phyloP scores from a whole-genome alignment of 2,797 vertebrate species.

The Anguilla anguilla region DNA sequence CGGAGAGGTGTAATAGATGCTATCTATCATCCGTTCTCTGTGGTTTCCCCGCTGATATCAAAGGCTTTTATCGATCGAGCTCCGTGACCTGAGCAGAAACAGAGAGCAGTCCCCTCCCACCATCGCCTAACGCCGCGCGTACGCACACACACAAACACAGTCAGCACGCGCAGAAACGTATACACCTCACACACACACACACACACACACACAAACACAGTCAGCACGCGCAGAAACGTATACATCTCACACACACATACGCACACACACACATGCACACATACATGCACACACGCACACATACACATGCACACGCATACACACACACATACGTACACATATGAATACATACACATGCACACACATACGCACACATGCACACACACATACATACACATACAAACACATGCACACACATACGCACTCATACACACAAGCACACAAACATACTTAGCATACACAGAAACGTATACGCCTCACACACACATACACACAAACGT shows the following conservation, averaged over 20 bases:
- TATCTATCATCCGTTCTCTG: constrained; percentile 8
- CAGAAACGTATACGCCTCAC: background rate
- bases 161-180: background rate
- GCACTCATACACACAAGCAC: background rate
- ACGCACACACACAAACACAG: background rate
- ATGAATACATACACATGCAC: no score
- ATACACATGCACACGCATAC: background rate
- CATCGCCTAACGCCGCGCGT: background rate
- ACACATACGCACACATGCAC: no score
- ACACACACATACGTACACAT: no score
- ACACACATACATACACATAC: no score
- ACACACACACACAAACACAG: background rate
- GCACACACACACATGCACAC: background rate
- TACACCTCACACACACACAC: no score
- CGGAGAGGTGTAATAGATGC: background rate
- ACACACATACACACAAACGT: background rate
- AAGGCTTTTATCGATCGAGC: constrained; percentile 2
- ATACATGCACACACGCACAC: no score
- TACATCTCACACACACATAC: no score
- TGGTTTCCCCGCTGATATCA: constrained; percentile 1
- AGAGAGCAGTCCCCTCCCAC: background rate
- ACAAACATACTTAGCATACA: background rate
- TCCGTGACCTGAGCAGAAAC: background rate
- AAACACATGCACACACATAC: background rate
- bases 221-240: background rate